phyloP scores from a whole-genome alignment of 2,888 invertebrate genomes.

The Luperina testacea region DNA sequence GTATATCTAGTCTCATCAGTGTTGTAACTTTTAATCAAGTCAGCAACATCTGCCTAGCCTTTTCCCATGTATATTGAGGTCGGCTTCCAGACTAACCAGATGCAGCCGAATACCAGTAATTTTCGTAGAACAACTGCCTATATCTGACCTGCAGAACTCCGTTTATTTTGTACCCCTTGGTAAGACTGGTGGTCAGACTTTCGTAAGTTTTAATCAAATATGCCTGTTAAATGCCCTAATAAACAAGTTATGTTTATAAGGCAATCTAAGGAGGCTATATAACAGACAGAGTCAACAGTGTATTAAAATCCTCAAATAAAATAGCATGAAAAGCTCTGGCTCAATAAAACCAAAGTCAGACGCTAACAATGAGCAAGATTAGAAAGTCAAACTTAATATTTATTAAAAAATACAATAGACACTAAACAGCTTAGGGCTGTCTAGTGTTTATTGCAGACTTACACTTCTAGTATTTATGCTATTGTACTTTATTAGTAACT shows the following conservation, averaged over 20 bases:
- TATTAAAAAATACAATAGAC: neutral
- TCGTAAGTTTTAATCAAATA: slow-evolving; percentile 4
- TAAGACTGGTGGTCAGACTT: neutral
- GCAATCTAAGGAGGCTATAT: neutral
- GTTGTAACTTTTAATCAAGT: slow-evolving; percentile 3
- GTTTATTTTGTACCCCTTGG: neutral
- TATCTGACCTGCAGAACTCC: neutral
- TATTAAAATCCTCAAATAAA: slow-evolving; percentile 20
- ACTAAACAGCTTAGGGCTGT: neutral
- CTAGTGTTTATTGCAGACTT: neutral
- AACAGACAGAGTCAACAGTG: neutral
- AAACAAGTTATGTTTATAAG: slow-evolving; percentile 14
- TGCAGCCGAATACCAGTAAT: neutral
- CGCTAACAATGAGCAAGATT: neutral
- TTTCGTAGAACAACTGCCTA: neutral
- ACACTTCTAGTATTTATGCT: neutral
- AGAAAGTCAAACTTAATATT: neutral
- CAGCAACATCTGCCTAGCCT: neutral
- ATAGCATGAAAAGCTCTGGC: neutral
- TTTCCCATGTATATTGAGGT: neutral
- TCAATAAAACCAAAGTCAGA: slow-evolving; percentile 4
- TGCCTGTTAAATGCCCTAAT: slow-evolving; percentile 12
- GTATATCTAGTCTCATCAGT: slow-evolving; percentile 6
- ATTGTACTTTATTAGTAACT: neutral
- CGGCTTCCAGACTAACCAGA: neutral